These are phyloP conservation scores for Epinotia bilunana DNA, from an alignment of 2,888 invertebrate genomes.

Conservation along the genomic window DNA sequence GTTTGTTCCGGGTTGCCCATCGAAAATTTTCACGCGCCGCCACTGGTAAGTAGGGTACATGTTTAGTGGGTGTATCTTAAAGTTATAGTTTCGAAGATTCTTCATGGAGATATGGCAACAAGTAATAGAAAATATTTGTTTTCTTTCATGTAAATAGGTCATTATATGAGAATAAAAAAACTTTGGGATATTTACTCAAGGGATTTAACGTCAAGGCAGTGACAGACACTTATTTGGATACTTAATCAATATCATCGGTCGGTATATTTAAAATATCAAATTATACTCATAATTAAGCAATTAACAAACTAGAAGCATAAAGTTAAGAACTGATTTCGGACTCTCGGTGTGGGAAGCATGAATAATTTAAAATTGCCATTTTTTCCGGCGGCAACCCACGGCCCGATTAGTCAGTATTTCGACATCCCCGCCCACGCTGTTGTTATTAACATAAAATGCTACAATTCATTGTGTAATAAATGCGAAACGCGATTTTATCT, in stretches of 20 bases:
- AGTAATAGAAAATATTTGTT: too few species aligned
- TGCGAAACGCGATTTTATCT: constrained; percentile 80
- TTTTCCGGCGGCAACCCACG: constrained; percentile 79
- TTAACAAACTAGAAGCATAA: constrained; percentile 75
- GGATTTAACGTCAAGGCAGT: too few species aligned
- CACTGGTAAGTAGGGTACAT: too few species aligned
- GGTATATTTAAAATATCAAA: constrained; percentile 15
- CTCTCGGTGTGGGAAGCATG: constrained; percentile 75
- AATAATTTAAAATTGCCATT: constrained; percentile 84
- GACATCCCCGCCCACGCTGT: constrained; percentile 76
- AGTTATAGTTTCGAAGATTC: too few species aligned
- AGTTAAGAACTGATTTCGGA: constrained; percentile 71
- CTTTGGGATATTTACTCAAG: too few species aligned
- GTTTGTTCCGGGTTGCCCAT: too few species aligned
- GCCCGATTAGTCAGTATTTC: constrained; percentile 82
- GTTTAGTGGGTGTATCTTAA: too few species aligned
- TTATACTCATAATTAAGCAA: constrained; percentile 70
- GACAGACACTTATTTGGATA: too few species aligned
- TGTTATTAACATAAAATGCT: constrained; percentile 81
- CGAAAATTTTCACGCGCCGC: too few species aligned
- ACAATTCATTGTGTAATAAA: constrained; percentile 82
- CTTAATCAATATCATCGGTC: not conserved
- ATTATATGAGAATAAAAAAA: too few species aligned
- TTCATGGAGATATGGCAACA: too few species aligned
- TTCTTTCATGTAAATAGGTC: too few species aligned